Evolutionary conservation across 2,888 invertebrate species (phyloP).

Genomic region (Protodeltote pygarga): DNA sequence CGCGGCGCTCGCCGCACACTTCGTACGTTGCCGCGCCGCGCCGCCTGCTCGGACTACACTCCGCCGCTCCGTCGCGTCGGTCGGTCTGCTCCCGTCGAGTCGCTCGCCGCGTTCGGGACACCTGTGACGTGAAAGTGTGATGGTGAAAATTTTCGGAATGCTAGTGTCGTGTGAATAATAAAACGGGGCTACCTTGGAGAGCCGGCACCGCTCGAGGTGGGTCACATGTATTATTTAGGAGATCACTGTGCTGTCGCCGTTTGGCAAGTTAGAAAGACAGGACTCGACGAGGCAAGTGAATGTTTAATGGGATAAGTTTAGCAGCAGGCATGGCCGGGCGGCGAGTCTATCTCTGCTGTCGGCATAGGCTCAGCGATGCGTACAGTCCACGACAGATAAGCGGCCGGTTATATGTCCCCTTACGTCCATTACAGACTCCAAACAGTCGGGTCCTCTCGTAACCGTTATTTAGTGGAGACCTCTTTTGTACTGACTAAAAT

Average conservation of each 20-base stretch:
- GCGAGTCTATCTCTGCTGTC: slow-evolving; percentile 18
- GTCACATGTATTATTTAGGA: slow-evolving; percentile 57
- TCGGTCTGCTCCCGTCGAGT: slow-evolving; percentile 16
- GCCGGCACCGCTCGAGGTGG: slow-evolving; percentile 75
- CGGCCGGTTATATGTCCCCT: slow-evolving; percentile 27
- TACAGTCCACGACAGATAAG: slow-evolving; percentile 31
- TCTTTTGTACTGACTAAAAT: slow-evolving; percentile 1
- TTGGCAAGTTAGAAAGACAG: slow-evolving; percentile 44
- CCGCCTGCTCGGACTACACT: slow-evolving; percentile 19
- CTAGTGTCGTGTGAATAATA: slow-evolving; percentile 66
- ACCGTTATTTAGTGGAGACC: slow-evolving; percentile 13
- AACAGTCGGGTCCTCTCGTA: slow-evolving; percentile 9
- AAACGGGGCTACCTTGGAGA: slow-evolving; percentile 63
- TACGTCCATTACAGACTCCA: slow-evolving; percentile 25
- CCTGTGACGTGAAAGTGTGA: slow-evolving; percentile 57
- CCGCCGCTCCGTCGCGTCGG: not conserved
- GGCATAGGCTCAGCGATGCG: slow-evolving; percentile 11
- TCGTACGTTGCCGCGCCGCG: slow-evolving; percentile 18
- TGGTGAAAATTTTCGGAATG: slow-evolving; percentile 56
- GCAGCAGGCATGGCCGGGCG: slow-evolving; percentile 16
- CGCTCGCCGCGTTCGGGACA: slow-evolving; percentile 19
- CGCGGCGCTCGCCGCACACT: slow-evolving; percentile 67
- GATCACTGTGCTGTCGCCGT: slow-evolving; percentile 41
- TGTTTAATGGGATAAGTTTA: slow-evolving; percentile 56
- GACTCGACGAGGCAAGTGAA: slow-evolving; percentile 35